phyloP scores from a whole-genome alignment of 2,888 invertebrate species.

The Dynastes hyllus region DNA sequence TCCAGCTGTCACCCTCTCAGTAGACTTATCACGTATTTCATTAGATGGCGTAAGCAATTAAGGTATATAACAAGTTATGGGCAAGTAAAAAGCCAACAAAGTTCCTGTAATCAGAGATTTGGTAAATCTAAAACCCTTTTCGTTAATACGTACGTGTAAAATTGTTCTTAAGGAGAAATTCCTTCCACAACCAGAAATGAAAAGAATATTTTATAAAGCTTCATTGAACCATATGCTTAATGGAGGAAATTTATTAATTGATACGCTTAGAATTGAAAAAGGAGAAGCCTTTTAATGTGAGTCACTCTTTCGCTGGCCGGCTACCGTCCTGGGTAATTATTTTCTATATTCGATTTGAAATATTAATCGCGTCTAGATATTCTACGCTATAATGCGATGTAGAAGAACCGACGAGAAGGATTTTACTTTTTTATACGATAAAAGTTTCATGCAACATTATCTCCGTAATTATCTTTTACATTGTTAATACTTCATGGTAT shows the following conservation, averaged over 20 bases:
- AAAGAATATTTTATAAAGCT: neutral
- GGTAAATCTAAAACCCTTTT: too few relatives aligned
- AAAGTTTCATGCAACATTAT: constrained; percentile 66
- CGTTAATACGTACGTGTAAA: too few relatives aligned
- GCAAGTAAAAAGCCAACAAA: too few relatives aligned
- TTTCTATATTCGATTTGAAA: constrained; percentile 12
- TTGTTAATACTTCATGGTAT: constrained; percentile 66
- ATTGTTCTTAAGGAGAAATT: too few relatives aligned
- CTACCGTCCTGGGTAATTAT: constrained; percentile 3
- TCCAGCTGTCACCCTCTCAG: too few relatives aligned
- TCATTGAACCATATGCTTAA: neutral
- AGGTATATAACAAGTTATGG: too few relatives aligned
- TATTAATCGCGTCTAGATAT: neutral
- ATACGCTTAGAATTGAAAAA: constrained; percentile 2
- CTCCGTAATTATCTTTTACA: constrained; percentile 64
- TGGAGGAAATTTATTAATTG: neutral
- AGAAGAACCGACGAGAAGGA: neutral
- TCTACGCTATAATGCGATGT: neutral
- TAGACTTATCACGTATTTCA: too few relatives aligned
- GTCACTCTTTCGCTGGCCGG: neutral
- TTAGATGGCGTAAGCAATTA: too few relatives aligned
- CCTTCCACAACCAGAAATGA: neutral
- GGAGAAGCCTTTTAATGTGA: too few relatives aligned
- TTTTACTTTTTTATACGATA: constrained; percentile 56
- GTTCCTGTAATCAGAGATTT: too few relatives aligned